Base-by-base conservation (phyloP, 2,113 vertebrate species). In the Agelaius phoeniceus region DNA sequence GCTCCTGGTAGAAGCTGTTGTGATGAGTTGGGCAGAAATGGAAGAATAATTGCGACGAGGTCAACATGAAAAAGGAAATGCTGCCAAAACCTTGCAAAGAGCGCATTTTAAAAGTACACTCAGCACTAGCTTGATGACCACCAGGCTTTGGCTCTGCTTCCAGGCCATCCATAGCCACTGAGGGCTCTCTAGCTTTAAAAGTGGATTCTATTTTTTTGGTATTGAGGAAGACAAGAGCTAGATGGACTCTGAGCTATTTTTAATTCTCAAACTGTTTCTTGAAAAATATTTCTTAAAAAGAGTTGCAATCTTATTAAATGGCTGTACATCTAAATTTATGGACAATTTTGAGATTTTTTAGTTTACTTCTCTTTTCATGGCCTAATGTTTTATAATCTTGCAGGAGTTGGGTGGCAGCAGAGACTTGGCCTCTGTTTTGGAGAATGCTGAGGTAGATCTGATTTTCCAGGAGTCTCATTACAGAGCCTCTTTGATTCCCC, bases 401-500 rank as follows among this genome's bases (percentile, higher is more conserved):
- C 15, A 14, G 88, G 84, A 85, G 57, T 67, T 83, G 88, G 66
- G 65, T 88, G 73, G 84, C 48, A 54, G 31, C 75, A 87, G 83
- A 90, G 81, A 46, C 54, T 86, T 96, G 94, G 59, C 55, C 74
- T 44, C 41, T 68, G 21, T 82, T 84, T n/a, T 57, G 67, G 77
- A 92, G 93, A 82, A 54, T 55, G 43, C 74, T 91, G 46, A 43
- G 51, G 67, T 92, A 84, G 92, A 81, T 95, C 44, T 62, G 59
- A 23, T 85, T 91, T 82, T 77, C 44, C 77, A 93, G 79, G 69
- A 67, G 59, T 95, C 81, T 95, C 81, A 54, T 78, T 80, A 74
- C 65, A 93, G 71, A 94, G n/a, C 77, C 65, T 96, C 91, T 80
- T 96, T 87, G 90, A 91, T 90, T 96, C 84, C 66, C 75, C 66